Percentiles rank a stretch among this genome's conserved stretches.
Conservation (phyloP, 2,888 invertebrate species). For the Xestia rhomboidea region DNA sequence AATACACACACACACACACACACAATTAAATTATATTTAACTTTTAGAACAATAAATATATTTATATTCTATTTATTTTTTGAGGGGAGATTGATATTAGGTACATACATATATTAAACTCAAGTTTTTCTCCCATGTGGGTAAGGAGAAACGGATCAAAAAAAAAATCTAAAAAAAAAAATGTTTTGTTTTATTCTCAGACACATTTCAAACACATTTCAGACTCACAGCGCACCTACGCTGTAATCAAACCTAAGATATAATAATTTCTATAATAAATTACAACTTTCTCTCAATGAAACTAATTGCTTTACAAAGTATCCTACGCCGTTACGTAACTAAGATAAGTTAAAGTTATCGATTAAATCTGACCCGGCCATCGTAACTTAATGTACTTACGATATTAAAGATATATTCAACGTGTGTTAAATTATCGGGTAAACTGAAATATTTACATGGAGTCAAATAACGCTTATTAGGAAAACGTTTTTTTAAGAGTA, state of each 20-base stretch:
- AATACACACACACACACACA: too few relatives aligned
- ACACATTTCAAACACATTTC: conserved; percentile 17
- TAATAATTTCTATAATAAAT: conserved; percentile 63
- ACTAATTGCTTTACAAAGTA: conserved; percentile 57
- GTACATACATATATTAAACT: background rate
- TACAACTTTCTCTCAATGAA: conserved; percentile 63
- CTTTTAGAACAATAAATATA: too few relatives aligned
- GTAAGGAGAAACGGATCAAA: background rate
- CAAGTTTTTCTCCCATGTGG: background rate
- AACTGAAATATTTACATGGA: conserved; percentile 1
- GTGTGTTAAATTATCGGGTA: conserved; percentile 24
- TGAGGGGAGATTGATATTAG: too few relatives aligned
- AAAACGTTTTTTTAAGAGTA: background rate
- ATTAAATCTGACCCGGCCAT: conserved; percentile 38
- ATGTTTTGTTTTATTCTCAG: background rate
- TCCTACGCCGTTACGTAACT: conserved; percentile 55
- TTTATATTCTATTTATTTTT: too few relatives aligned
- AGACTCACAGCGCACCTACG: conserved; percentile 47
- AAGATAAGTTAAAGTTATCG: conserved; percentile 54
- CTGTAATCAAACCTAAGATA: conserved; percentile 39
- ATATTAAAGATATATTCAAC: conserved; percentile 8
- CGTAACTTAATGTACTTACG: conserved; percentile 29
- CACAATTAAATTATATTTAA: too few relatives aligned
- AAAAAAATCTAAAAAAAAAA: background rate
- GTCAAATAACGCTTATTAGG: background rate